Conservation (phyloP, 2,797 vertebrate genomes). For the Sebastes minor region DNA sequence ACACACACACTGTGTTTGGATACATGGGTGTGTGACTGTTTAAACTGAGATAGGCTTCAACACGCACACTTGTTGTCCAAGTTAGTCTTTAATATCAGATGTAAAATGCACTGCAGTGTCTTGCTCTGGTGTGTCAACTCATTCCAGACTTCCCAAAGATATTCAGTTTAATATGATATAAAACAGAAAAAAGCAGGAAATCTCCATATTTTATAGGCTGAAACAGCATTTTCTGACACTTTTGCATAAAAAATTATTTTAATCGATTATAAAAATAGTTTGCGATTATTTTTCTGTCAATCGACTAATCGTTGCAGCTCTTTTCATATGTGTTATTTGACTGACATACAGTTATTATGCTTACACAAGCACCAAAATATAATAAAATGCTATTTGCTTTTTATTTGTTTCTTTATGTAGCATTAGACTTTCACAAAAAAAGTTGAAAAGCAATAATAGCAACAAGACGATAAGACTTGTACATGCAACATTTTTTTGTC, state of each 20-base stretch:
- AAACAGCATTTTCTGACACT: too few species aligned
- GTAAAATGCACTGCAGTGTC: background rate
- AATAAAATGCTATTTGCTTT: background rate
- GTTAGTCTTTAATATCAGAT: background rate
- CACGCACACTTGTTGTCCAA: background rate
- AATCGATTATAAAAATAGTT: too few species aligned
- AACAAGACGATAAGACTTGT: background rate
- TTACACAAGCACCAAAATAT: background rate
- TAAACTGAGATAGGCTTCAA: slow-evolving; percentile 4
- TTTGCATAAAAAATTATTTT: too few species aligned
- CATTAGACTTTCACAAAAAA: background rate
- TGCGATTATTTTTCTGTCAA: too few species aligned
- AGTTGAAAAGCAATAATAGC: background rate
- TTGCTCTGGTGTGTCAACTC: background rate
- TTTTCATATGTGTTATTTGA: background rate
- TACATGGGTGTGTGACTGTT: slow-evolving; percentile 45
- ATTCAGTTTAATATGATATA: too few species aligned
- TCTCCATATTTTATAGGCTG: too few species aligned
- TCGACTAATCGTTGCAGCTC: too few species aligned
- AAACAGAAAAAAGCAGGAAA: too few species aligned
- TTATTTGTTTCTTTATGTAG: background rate
- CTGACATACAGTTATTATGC: background rate
- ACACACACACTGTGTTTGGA: background rate
- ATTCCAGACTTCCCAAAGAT: background rate
- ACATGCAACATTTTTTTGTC: background rate